A percentile compares a stretch with the other conserved stretches of the same genome.
Conservation (phyloP, 1,140 invertebrate genomes). For the Rhizoglyphus robini region DNA sequence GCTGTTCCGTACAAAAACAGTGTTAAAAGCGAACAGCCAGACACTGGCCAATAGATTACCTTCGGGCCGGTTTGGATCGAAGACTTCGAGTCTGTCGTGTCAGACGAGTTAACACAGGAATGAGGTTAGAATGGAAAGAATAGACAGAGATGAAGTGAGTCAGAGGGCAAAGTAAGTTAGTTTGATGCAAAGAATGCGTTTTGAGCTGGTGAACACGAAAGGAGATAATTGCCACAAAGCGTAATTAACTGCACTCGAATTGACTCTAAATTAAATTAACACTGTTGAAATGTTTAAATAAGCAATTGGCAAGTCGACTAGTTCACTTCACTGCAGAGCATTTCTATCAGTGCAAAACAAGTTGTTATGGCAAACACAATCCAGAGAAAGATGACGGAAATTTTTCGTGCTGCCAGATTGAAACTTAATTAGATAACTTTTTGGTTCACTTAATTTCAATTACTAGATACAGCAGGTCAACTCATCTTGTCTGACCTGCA, state of each 20-base stretch:
- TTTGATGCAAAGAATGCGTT: neutral
- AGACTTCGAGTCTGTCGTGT: slow-evolving; percentile 1
- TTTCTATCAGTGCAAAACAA: neutral
- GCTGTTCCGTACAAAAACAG: neutral
- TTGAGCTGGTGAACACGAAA: neutral
- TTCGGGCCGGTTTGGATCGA: slow-evolving; percentile 10
- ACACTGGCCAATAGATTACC: neutral
- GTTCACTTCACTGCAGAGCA: neutral
- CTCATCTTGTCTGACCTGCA: neutral
- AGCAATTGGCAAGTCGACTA: neutral
- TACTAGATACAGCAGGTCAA: neutral
- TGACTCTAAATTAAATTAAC: slow-evolving; percentile 11
- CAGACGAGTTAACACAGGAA: neutral
- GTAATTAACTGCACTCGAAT: neutral
- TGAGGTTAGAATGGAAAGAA: neutral
- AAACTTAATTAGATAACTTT: slow-evolving; percentile 9
- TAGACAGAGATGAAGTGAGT: neutral
- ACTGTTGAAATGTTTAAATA: slow-evolving; percentile 9
- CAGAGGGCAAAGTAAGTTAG: neutral
- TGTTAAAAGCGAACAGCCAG: neutral
- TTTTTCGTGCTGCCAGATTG: neutral
- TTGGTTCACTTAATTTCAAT: neutral
- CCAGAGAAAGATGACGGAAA: neutral
- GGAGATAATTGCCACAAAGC: neutral
- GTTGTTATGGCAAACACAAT: neutral